These are phyloP conservation scores for Piprites chloris DNA, from an alignment of 2,113 vertebrate species.

Conservation along the genomic window DNA sequence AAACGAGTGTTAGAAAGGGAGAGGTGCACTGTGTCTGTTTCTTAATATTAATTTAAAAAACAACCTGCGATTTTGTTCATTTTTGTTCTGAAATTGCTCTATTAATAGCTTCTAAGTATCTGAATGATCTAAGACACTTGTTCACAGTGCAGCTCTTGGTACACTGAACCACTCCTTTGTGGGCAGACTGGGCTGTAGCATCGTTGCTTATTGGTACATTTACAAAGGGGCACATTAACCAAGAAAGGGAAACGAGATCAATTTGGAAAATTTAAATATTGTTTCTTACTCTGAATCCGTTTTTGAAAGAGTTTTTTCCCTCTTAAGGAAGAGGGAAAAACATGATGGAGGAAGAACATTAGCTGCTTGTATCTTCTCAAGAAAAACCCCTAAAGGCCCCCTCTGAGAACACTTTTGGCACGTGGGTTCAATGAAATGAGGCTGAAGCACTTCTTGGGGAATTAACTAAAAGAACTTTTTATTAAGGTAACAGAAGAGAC, in stretches of 20 bases:
- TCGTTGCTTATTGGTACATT: background rate
- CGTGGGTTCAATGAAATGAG: no score
- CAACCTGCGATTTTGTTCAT: accelerated
- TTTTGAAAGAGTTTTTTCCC: background rate
- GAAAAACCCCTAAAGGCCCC: no score
- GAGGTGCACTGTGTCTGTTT: background rate
- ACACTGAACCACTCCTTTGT: background rate
- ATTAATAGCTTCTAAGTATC: background rate
- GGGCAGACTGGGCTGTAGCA: no score
- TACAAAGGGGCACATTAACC: background rate
- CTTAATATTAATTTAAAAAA: background rate
- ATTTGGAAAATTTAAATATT: background rate
- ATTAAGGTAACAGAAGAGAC: no score
- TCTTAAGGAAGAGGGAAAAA: no score
- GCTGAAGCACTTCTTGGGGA: no score
- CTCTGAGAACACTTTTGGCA: no score
- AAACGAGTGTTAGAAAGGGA: background rate
- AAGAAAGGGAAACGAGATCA: background rate
- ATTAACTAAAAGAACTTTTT: no score
- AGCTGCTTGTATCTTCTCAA: no score
- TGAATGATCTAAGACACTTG: background rate
- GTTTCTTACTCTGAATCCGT: background rate
- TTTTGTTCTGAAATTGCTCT: background rate
- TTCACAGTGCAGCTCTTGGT: background rate
- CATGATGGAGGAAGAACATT: no score